Evolutionary conservation across 2,888 invertebrate species (phyloP).

Genomic region (Atethmia centrago): DNA sequence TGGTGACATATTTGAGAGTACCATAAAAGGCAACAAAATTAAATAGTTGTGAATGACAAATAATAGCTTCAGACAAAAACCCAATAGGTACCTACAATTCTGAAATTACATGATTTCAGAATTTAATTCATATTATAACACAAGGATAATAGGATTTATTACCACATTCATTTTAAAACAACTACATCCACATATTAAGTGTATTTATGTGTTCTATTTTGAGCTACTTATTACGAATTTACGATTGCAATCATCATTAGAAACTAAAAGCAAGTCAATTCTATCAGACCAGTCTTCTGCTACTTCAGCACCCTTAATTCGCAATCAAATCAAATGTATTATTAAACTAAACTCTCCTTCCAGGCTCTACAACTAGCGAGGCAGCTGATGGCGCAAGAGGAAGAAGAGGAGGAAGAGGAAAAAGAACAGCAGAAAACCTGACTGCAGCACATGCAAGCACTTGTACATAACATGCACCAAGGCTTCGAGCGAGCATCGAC

Average conservation of each 20-base stretch:
- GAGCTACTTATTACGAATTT: not conserved
- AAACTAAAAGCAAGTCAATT: not conserved
- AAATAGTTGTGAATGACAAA: not conserved
- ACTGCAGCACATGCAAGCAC: constrained; percentile 70
- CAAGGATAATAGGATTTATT: constrained; percentile 36
- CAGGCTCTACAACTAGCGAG: constrained; percentile 98
- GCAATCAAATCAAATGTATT: not conserved
- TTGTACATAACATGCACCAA: constrained; percentile 69
- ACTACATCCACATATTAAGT: not conserved
- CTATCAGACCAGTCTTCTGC: not conserved
- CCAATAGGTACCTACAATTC: not conserved
- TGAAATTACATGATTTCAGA: too few species aligned
- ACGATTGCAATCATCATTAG: not conserved
- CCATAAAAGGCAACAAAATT: not conserved
- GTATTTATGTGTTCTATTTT: not conserved
- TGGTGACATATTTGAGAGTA: not conserved
- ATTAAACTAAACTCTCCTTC: constrained; percentile 55
- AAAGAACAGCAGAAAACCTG: constrained; percentile 75
- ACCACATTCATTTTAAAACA: not conserved
- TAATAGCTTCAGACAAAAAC: constrained; percentile 7
- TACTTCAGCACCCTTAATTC: not conserved
- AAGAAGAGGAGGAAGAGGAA: constrained; percentile 93
- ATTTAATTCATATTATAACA: constrained; percentile 4
- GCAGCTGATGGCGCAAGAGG: constrained; percentile 97
- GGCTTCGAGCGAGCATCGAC: constrained; percentile 64